Percentiles rank a stretch among this genome's conserved stretches.
These are phyloP conservation scores for Philereme vetulata DNA, from an alignment of 2,888 invertebrate species.

Conservation along the genomic window DNA sequence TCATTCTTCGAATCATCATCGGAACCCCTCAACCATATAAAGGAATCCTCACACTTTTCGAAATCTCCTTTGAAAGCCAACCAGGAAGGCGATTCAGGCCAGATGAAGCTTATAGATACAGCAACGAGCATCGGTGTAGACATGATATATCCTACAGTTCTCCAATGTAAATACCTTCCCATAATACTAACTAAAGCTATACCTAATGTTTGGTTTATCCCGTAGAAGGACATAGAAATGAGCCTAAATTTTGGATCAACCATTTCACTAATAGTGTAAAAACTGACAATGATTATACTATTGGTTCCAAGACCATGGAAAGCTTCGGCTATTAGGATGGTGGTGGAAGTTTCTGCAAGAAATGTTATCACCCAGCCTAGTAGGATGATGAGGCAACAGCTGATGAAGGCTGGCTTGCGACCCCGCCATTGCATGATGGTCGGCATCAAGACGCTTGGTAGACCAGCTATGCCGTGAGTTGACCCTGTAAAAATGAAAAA, in stretches of 20 bases:
- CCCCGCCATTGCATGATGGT: slow-evolving; percentile 37
- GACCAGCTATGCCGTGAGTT: slow-evolving; percentile 37
- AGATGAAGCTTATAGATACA: slow-evolving; percentile 11
- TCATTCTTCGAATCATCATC: slow-evolving; percentile 30
- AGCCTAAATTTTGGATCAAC: slow-evolving; percentile 34
- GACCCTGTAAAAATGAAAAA: too few relatives aligned
- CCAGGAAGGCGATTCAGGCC: slow-evolving; percentile 40
- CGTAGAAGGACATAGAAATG: slow-evolving; percentile 26
- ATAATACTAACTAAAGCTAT: slow-evolving; percentile 22
- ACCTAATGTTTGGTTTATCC: slow-evolving; percentile 24
- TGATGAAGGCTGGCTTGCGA: slow-evolving; percentile 33
- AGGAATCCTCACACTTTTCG: slow-evolving; percentile 28
- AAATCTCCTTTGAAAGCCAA: slow-evolving; percentile 33
- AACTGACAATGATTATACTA: slow-evolving; percentile 26
- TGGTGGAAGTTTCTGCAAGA: slow-evolving; percentile 9
- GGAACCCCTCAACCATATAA: slow-evolving; percentile 30
- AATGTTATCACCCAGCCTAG: slow-evolving; percentile 34
- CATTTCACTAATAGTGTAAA: slow-evolving; percentile 35
- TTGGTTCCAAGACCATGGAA: slow-evolving; percentile 35
- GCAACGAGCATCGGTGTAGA: slow-evolving; percentile 26
- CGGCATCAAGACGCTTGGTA: slow-evolving; percentile 36
- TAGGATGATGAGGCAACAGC: slow-evolving; percentile 28
- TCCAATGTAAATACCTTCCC: slow-evolving; percentile 37
- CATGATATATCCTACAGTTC: slow-evolving; percentile 29
- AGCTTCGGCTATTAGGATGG: slow-evolving; percentile 32